Evolutionary conservation across 2,113 vertebrate genomes (phyloP).

Genomic region (Pycnonotus jocosus): DNA sequence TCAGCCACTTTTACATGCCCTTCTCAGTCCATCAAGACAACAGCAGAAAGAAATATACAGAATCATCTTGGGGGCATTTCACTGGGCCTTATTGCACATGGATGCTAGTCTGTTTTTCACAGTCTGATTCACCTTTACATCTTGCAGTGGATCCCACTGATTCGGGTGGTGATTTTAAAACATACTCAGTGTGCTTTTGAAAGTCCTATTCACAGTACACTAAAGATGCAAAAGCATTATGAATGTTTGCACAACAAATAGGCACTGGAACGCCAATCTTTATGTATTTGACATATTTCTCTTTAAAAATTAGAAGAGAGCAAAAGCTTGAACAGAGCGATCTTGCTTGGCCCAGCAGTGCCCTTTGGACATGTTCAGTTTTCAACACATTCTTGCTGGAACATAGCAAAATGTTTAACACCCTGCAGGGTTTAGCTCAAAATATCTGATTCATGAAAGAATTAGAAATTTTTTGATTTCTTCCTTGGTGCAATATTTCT

Average conservation of each 20-base stretch:
- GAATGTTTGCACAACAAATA: background rate
- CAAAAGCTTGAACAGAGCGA: background rate
- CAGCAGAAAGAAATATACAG: background rate
- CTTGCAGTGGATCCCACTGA: background rate
- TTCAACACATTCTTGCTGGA: background rate
- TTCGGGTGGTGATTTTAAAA: background rate
- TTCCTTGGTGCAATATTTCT: background rate
- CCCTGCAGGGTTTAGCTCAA: background rate
- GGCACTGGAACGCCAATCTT: background rate
- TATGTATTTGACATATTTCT: background rate
- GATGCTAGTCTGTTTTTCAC: background rate
- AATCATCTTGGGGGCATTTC: background rate
- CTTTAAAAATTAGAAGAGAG: background rate
- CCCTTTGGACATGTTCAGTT: background rate
- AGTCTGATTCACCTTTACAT: background rate
- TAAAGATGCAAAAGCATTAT: background rate
- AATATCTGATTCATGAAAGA: background rate
- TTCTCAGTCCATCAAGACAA: background rate
- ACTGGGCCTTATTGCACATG: background rate
- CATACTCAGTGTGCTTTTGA: background rate
- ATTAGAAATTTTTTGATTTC: background rate
- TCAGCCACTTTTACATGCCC: background rate
- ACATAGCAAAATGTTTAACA: background rate
- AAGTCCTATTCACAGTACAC: background rate
- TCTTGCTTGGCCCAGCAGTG: background rate